phyloP scores from a whole-genome alignment of 2,888 invertebrate species.

The Myathropa florea region DNA sequence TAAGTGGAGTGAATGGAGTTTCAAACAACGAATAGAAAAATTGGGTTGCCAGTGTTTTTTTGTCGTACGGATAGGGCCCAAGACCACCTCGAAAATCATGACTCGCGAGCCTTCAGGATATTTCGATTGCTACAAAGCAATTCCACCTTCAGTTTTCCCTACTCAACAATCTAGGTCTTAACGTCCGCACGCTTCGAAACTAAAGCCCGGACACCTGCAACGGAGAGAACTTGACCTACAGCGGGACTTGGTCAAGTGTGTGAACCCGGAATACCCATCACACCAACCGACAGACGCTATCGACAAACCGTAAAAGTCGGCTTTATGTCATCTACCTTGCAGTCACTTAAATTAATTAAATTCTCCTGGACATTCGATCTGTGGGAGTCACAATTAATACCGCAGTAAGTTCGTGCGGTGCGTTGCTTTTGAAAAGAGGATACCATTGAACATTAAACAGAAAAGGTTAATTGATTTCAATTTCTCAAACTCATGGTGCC shows the following conservation, averaged over 20 bases:
- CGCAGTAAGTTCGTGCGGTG: background rate
- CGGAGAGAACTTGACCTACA: background rate
- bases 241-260: background rate
- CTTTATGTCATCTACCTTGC: background rate
- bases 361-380: background rate
- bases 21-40: too few species aligned
- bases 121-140: too few species aligned
- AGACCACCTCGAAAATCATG: too few species aligned
- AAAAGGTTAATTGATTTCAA: conserved; percentile 29
- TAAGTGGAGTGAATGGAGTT: too few species aligned
- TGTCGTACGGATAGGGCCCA: too few species aligned
- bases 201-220: background rate
- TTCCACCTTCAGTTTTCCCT: too few species aligned
- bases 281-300: background rate
- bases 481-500: background rate
- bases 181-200: too few species aligned
- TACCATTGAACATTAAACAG: conserved; percentile 9
- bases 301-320: background rate
- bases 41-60: too few species aligned
- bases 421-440: conserved; percentile 10
- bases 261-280: background rate
- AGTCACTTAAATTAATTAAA: background rate
- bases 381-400: background rate
- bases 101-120: too few species aligned
- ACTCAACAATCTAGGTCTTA: too few species aligned